Conservation (phyloP, 30 jellyfish, hydroid and myxozoan species). For the Chrysaora quinquecirrha region DNA sequence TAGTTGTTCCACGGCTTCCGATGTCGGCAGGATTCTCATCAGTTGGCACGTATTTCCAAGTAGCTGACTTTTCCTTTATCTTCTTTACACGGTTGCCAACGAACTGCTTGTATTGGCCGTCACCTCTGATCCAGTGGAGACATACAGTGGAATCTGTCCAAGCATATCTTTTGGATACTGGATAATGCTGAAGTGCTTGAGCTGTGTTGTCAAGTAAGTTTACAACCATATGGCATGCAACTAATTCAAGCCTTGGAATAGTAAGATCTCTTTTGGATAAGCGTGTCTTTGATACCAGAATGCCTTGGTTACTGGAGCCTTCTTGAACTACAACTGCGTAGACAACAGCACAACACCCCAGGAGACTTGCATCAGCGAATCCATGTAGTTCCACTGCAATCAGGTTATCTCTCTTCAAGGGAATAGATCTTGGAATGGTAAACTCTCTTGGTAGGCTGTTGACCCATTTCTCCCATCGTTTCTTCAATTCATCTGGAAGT, state of each 20-base stretch:
- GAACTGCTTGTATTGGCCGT: slow-evolving; percentile 7
- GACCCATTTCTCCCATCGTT: slow-evolving; percentile 67
- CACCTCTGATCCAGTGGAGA: slow-evolving; percentile 63
- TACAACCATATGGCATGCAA: slow-evolving; percentile 66
- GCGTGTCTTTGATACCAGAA: slow-evolving; percentile 64
- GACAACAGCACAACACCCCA: slow-evolving; percentile 65
- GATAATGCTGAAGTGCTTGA: slow-evolving; percentile 29
- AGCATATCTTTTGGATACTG: slow-evolving; percentile 16
- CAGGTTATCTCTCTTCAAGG: slow-evolving; percentile 16
- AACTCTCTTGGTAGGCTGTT: slow-evolving; percentile 37
- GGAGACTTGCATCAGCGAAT: slow-evolving; percentile 79
- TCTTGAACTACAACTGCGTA: slow-evolving; percentile 69
- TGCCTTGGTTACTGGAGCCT: slow-evolving; percentile 19
- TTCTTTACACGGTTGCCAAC: slow-evolving; percentile 48
- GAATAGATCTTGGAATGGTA: slow-evolving; percentile 64
- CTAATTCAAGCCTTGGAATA: slow-evolving; percentile 77
- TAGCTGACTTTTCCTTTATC: slow-evolving; percentile 23
- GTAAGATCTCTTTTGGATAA: slow-evolving; percentile 60
- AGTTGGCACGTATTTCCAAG: slow-evolving; percentile 49
- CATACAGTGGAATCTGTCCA: slow-evolving; percentile 80
- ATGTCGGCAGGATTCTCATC: background rate
- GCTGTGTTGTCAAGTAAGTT: slow-evolving; percentile 45
- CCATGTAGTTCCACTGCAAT: slow-evolving; percentile 56
- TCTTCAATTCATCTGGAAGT: slow-evolving; percentile 42
- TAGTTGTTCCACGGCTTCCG: slow-evolving; percentile 23